phyloP scores from a whole-genome alignment of 2,888 invertebrate species.

The Leptopilina syphax region DNA sequence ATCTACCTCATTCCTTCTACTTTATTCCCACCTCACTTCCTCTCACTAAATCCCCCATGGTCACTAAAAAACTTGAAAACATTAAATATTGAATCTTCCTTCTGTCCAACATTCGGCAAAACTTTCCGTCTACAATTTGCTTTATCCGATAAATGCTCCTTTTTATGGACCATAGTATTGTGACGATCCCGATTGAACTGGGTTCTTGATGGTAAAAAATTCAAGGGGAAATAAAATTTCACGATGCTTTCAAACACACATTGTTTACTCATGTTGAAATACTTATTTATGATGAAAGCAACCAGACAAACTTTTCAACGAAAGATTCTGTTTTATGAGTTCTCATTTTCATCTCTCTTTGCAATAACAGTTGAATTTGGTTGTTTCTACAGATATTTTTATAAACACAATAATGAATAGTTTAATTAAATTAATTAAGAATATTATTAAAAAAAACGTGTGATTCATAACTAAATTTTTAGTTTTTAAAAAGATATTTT shows the following conservation, averaged over 20 bases:
- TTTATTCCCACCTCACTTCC: slow-evolving; percentile 10
- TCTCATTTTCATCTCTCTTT: background rate
- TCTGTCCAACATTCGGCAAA: slow-evolving; percentile 1
- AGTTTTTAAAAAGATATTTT: too few species aligned
- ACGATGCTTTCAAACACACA: slow-evolving; percentile 20
- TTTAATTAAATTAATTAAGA: too few species aligned
- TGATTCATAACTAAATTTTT: too few species aligned
- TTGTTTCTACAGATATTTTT: too few species aligned
- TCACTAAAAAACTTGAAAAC: slow-evolving; percentile 7
- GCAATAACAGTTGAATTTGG: too few species aligned
- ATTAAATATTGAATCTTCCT: slow-evolving; percentile 26
- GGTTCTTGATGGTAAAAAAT: slow-evolving; percentile 7
- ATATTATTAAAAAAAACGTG: too few species aligned
- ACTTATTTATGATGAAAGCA: slow-evolving; percentile 1
- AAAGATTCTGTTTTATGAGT: background rate
- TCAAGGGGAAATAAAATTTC: background rate
- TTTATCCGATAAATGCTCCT: slow-evolving; percentile 25
- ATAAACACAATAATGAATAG: too few species aligned
- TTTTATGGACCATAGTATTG: slow-evolving; percentile 26
- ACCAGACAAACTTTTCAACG: background rate
- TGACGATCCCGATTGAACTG: background rate
- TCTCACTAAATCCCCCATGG: background rate
- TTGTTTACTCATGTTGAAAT: slow-evolving; percentile 9
- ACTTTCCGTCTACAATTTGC: slow-evolving; percentile 10
- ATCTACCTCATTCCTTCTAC: background rate